Conservation (phyloP, 2,113 vertebrate genomes). For the Orthonyx spaldingii region DNA sequence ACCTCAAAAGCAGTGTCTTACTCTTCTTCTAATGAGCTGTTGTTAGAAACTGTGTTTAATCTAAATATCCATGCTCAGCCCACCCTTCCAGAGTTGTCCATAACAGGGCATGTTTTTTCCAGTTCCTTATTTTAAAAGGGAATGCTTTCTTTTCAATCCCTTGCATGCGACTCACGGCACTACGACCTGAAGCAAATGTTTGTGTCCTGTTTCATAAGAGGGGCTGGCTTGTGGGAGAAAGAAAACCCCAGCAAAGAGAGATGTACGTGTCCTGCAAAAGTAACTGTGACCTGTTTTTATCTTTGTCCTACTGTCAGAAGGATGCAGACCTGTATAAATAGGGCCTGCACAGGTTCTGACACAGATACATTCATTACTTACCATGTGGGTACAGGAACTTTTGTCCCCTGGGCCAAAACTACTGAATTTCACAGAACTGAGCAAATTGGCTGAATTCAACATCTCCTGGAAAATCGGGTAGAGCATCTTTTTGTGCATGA, state of each 20-base stretch:
- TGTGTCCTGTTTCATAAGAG: neutral
- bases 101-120: neutral
- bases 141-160: neutral
- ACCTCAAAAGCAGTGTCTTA: neutral
- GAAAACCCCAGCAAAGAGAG: neutral
- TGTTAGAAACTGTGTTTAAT: neutral
- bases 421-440: neutral
- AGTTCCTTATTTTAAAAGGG: neutral
- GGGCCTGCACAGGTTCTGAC: neutral
- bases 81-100: neutral
- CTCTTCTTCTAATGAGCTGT: neutral
- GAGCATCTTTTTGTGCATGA: neutral
- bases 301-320: neutral
- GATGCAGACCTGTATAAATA: neutral
- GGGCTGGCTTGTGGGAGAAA: neutral
- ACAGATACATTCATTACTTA: neutral
- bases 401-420: neutral
- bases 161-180: neutral
- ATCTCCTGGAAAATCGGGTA: neutral
- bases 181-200: neutral
- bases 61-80: neutral
- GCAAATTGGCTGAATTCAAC: neutral
- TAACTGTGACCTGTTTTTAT: neutral
- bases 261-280: neutral
- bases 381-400: accelerated